Evolutionary conservation across 2,888 invertebrate genomes (phyloP).

Genomic region (Colostygia pectinataria): DNA sequence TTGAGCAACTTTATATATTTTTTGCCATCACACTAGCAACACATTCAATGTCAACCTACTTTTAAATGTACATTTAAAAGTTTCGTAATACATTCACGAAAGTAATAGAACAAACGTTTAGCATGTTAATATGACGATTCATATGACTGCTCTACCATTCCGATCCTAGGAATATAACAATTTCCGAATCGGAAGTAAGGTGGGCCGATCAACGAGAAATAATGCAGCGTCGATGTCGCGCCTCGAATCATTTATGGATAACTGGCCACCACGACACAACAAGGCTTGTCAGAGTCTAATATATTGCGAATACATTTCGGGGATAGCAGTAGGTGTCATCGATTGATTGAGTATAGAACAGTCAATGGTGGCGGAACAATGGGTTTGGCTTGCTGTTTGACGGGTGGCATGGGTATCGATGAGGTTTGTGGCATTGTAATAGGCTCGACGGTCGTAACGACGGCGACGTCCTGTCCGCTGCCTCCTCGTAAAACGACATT

Average conservation of each 20-base stretch:
- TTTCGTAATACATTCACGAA: slow-evolving; percentile 64
- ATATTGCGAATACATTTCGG: slow-evolving; percentile 59
- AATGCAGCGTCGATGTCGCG: slow-evolving; percentile 78
- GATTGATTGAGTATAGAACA: slow-evolving; percentile 47
- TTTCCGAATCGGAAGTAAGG: slow-evolving; percentile 83
- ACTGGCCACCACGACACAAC: slow-evolving; percentile 48
- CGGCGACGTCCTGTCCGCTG: slow-evolving; percentile 81
- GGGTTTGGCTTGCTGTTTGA: slow-evolving; percentile 48
- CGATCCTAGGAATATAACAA: slow-evolving; percentile 74
- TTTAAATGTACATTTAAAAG: slow-evolving; percentile 28
- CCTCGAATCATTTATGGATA: slow-evolving; percentile 75
- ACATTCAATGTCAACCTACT: slow-evolving; percentile 49
- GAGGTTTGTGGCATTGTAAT: slow-evolving; percentile 78
- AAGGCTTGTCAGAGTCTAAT: slow-evolving; percentile 23
- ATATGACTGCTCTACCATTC: slow-evolving; percentile 63
- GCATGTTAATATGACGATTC: slow-evolving; percentile 63
- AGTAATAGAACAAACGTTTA: slow-evolving; percentile 59
- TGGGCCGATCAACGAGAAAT: slow-evolving; percentile 75
- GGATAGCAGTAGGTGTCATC: slow-evolving; percentile 44
- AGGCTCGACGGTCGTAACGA: slow-evolving; percentile 79
- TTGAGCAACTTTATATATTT: too few relatives aligned
- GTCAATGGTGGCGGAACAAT: slow-evolving; percentile 70
- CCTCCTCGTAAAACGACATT: slow-evolving; percentile 82
- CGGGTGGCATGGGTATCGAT: slow-evolving; percentile 60
- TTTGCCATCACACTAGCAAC: too few relatives aligned